A percentile compares a stretch with the other conserved stretches of the same genome.
These are phyloP conservation scores for Teleogryllus occipitalis DNA, from an alignment of 1,140 invertebrate species.

Conservation along the genomic window DNA sequence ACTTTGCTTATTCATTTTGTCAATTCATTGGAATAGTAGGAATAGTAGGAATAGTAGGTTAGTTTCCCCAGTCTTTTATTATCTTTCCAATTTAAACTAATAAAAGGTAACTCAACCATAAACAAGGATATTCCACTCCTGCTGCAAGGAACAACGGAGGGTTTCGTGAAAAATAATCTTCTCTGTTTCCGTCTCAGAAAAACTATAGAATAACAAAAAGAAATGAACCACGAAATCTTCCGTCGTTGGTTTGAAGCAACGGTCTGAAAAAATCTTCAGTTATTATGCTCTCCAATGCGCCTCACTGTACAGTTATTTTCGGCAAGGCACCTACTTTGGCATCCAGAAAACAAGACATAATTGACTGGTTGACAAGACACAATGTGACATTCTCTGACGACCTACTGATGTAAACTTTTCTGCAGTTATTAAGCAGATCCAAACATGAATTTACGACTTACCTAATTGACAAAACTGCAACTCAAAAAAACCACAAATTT, in stretches of 20 bases:
- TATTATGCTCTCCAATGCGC: not conserved
- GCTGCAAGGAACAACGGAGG: too few relatives aligned
- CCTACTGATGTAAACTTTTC: not conserved
- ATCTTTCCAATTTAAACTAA: too few relatives aligned
- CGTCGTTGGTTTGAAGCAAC: not conserved
- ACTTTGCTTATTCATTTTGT: too few relatives aligned
- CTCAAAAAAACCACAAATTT: slow-evolving; percentile 21
- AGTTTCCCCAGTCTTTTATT: too few relatives aligned
- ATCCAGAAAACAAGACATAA: not conserved
- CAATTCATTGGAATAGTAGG: too few relatives aligned
- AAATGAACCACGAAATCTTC: not conserved
- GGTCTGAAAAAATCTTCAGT: not conserved
- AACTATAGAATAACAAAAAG: not conserved
- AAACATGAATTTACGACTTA: slow-evolving; percentile 20
- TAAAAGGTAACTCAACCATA: too few relatives aligned
- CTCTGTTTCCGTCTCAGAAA: not conserved
- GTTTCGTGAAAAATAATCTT: not conserved
- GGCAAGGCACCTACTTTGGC: not conserved
- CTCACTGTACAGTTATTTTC: not conserved
- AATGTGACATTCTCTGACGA: not conserved
- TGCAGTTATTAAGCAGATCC: not conserved
- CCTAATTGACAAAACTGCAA: slow-evolving; percentile 24
- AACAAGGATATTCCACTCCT: too few relatives aligned
- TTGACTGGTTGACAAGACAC: not conserved
- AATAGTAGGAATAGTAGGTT: too few relatives aligned